Evolutionary conservation across 2,888 invertebrate genomes (phyloP).

Genomic region (Macaria liturata): DNA sequence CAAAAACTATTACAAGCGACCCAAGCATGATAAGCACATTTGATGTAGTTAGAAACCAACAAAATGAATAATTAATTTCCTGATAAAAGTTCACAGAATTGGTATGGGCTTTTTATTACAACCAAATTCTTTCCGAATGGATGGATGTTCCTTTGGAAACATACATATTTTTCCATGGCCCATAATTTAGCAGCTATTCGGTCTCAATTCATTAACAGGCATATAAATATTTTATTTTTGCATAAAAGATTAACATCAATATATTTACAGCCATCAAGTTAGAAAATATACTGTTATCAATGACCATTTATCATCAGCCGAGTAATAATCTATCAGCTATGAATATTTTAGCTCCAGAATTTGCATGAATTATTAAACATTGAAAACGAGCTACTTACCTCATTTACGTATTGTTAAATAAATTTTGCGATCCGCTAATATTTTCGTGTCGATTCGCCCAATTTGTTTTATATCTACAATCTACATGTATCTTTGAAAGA

Average conservation of each 20-base stretch:
- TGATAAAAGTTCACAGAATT: conserved; percentile 66
- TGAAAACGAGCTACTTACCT: conserved; percentile 6
- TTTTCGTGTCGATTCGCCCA: conserved; percentile 3
- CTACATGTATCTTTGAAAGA: conserved; percentile 42
- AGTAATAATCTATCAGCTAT: too few species aligned
- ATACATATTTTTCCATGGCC: too few species aligned
- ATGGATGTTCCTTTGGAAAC: too few species aligned
- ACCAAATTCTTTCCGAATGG: conserved; percentile 39
- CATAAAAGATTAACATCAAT: too few species aligned
- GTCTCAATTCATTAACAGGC: too few species aligned
- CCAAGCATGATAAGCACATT: conserved; percentile 71
- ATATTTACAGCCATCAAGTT: too few species aligned
- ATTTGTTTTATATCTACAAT: conserved; percentile 32
- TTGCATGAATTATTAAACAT: too few species aligned
- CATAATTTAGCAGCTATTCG: too few species aligned
- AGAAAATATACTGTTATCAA: conserved; percentile 16
- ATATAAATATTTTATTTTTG: too few species aligned
- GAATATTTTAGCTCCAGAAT: too few species aligned
- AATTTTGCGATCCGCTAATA: conserved; percentile 25
- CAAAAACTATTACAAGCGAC: conserved; percentile 49
- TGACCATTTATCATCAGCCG: too few species aligned
- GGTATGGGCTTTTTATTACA: conserved; percentile 45
- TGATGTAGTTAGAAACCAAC: conserved; percentile 67
- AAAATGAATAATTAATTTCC: conserved; percentile 75
- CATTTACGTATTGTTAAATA: conserved; percentile 17